Base-by-base conservation (phyloP, 2,888 invertebrate genomes). In the Nezara viridula region DNA sequence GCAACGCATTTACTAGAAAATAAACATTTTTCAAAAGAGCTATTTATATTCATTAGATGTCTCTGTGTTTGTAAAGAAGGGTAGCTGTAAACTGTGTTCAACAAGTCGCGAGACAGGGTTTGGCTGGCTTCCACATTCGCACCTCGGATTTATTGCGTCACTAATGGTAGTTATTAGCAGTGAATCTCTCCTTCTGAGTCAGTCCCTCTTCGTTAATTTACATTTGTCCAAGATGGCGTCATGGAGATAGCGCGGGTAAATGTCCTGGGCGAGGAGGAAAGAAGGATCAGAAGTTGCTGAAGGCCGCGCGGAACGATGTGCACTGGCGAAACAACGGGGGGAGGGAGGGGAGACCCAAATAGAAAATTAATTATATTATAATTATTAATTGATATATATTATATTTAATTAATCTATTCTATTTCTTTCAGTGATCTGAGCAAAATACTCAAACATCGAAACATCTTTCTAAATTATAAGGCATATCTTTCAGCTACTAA, bases 1-100 rank as follows among this genome's bases (percentile, higher is more conserved):
- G 60, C 60, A 27, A 37, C 19, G 37, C 19, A 37, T 60, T 73
- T 37, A 37, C 66, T 6, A 37, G 66, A 73, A 73, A 73, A 73
- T 73, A 73, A 73, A 73, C 66, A 73, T 73, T 73, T 73, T 73
- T 73, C 66, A 73, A 73, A 73, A 37, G 37, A 73, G 37, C 66
- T 60, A 60, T 60, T 27, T 60, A 60, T 60, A 60, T 27, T 27
- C 27, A 60, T 60, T 60, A 60, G 60, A 60, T 60, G 60, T 60
- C 60, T 4, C 60, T 60, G 14, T 60, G 60, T 60, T 60, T 60
- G 60, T 60, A 27, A 60, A 27, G 27, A 27, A 60, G 27, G 12
- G 55, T 12, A n/a, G 60, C 27, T 7, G 66, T 73, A 37, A 73
- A 73, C 32, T 60, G 60, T 27, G 60, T 27, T 73, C 66, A 73